Evolutionary conservation across 2,113 vertebrate genomes (phyloP).

Genomic region (Puntigrus tetrazona): DNA sequence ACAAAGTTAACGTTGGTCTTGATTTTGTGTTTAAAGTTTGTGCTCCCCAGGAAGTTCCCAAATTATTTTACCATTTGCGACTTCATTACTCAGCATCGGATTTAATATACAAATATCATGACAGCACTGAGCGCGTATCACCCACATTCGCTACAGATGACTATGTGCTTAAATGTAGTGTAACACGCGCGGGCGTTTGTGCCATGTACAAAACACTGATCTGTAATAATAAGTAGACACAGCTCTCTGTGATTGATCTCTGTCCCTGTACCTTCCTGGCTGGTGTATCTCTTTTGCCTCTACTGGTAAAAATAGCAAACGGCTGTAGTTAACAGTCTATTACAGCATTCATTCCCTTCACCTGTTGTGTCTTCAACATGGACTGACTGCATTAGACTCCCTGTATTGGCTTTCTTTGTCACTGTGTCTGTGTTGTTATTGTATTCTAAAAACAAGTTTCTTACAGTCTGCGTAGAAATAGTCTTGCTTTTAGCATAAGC

Average conservation of each 20-base stretch:
- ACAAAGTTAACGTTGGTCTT: background rate
- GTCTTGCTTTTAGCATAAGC: slow-evolving; percentile 6
- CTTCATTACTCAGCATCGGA: background rate
- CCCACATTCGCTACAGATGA: background rate
- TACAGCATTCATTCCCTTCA: background rate
- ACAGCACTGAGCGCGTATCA: slow-evolving; percentile 7
- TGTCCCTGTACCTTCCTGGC: background rate
- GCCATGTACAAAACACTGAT: slow-evolving; percentile 1
- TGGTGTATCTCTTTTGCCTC: slow-evolving; percentile 1
- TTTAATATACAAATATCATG: slow-evolving; percentile 15
- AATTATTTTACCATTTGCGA: background rate
- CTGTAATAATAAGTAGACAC: background rate
- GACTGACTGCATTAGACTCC: background rate
- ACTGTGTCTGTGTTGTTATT: background rate
- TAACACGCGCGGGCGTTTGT: background rate
- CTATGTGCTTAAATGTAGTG: no score
- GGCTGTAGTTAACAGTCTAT: background rate
- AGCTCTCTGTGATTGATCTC: background rate
- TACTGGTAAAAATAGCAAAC: slow-evolving; percentile 5
- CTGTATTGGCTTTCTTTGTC: background rate
- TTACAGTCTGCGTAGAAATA: background rate
- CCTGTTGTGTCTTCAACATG: background rate
- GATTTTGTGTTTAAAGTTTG: background rate
- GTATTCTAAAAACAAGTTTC: slow-evolving; percentile 5
- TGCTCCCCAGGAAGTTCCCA: background rate